These are phyloP conservation scores for Zaprionus bogoriensis DNA, from an alignment of 2,888 invertebrate genomes.

Conservation along the genomic window DNA sequence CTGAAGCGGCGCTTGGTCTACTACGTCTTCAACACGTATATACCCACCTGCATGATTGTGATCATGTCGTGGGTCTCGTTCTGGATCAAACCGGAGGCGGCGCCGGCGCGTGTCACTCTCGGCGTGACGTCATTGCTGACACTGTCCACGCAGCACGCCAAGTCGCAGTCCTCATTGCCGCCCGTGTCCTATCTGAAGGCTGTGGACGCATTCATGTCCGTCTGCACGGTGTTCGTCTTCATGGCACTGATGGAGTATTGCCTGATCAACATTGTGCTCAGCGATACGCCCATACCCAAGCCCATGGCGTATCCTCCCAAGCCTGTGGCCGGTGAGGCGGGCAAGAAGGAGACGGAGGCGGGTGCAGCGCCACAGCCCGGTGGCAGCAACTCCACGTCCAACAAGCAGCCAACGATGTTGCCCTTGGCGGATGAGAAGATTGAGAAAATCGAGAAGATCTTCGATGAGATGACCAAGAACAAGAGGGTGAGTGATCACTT, in stretches of 20 bases:
- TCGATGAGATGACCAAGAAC: conserved; percentile 82
- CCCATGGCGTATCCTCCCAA: conserved; percentile 81
- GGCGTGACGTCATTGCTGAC: conserved; percentile 95
- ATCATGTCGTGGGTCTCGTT: conserved; percentile 99
- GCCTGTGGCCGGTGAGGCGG: conserved; percentile 78
- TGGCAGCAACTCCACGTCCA: conserved; percentile 47
- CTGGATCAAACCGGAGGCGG: conserved; percentile 97
- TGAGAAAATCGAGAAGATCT: conserved; percentile 82
- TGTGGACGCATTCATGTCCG: conserved; percentile 96
- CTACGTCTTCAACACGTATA: conserved; percentile 96
- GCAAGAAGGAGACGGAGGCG: conserved; percentile 74
- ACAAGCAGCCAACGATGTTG: conserved; percentile 62
- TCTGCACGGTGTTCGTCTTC: conserved; percentile 95
- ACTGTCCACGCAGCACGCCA: conserved; percentile 95
- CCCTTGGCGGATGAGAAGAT: conserved; percentile 78
- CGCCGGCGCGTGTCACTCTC: conserved; percentile 95
- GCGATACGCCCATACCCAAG: conserved; percentile 82
- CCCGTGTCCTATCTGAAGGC: conserved; percentile 97
- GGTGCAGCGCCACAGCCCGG: conserved; percentile 59
- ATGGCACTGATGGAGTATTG: conserved; percentile 97
- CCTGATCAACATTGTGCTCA: conserved; percentile 88
- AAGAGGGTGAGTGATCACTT: conserved; percentile 79
- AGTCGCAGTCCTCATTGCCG: conserved; percentile 95
- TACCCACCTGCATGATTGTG: conserved; percentile 96
- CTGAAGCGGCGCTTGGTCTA: conserved; percentile 94